A percentile compares a stretch with the other conserved stretches of the same genome.
phyloP scores from a whole-genome alignment of 2,888 invertebrate genomes.

The Erebia palarica region DNA sequence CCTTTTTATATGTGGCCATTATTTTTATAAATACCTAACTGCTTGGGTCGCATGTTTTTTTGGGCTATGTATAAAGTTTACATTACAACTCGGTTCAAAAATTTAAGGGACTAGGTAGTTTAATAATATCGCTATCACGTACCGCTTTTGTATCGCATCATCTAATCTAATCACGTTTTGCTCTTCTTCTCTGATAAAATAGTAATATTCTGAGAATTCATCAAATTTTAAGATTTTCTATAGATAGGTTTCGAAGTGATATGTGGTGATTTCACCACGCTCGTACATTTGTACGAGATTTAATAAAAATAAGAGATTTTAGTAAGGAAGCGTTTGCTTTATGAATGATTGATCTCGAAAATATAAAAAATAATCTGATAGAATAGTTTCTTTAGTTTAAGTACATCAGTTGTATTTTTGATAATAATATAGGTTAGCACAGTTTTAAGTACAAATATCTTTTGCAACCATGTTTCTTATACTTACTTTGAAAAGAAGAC shows the following conservation, averaged over 20 bases:
- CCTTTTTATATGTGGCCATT: conserved; percentile 31
- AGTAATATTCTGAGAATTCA: not conserved
- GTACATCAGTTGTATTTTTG: not conserved
- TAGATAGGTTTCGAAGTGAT: not conserved
- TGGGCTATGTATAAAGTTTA: conserved; percentile 12
- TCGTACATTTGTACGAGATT: not conserved
- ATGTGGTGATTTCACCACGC: too few relatives aligned
- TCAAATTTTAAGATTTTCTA: conserved; percentile 5
- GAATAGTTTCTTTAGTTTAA: not conserved
- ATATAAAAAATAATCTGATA: not conserved
- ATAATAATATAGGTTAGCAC: not conserved
- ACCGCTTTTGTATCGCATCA: conserved; percentile 29
- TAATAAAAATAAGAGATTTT: not conserved
- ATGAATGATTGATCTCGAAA: not conserved
- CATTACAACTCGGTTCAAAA: conserved; percentile 51
- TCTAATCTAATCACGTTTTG: conserved; percentile 24
- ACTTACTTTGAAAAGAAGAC: too few relatives aligned
- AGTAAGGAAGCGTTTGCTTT: not conserved
- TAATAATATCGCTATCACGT: conserved; percentile 3
- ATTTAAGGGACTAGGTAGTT: conserved; percentile 56
- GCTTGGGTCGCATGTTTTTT: conserved; percentile 47
- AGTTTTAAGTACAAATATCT: not conserved
- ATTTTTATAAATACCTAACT: conserved; percentile 23
- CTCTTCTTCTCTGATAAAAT: conserved; percentile 12
- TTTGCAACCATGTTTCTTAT: too few relatives aligned